Evolutionary conservation across 2,797 vertebrate species (phyloP).

Genomic region (Sebastes aleutianus): DNA sequence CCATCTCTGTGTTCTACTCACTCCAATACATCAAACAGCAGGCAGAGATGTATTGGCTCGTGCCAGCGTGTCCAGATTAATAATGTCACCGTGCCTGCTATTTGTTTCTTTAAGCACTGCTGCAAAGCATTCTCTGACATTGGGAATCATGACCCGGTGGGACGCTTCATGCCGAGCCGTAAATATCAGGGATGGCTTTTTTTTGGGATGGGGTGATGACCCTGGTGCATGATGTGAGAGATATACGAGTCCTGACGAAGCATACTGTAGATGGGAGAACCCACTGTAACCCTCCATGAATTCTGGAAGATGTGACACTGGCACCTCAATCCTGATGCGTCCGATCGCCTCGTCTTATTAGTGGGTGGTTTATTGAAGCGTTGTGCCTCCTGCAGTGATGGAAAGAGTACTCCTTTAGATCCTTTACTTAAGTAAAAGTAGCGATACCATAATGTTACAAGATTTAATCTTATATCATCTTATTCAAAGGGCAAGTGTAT

Average conservation of each 20-base stretch:
- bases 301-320: neutral
- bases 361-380: neutral
- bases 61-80: slow-evolving; percentile 70
- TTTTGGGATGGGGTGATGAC: neutral
- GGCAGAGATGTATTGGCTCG: slow-evolving; percentile 51
- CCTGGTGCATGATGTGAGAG: neutral
- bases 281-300: neutral
- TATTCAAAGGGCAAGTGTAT: neutral
- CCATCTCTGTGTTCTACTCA: slow-evolving; percentile 59
- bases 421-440: neutral
- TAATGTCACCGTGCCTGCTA: slow-evolving; percentile 54
- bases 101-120: slow-evolving; percentile 55
- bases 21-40: slow-evolving; percentile 64
- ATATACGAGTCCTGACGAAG: slow-evolving; percentile 10
- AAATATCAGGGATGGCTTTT: slow-evolving; percentile 28
- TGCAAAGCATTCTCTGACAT: slow-evolving; percentile 44
- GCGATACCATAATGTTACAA: neutral
- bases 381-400: neutral
- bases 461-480: too few relatives aligned
- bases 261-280: neutral
- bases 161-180: slow-evolving; percentile 20
- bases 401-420: neutral
- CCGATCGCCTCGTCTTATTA: neutral
- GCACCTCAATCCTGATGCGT: neutral
- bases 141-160: slow-evolving; percentile 32